A percentile compares a stretch with the other conserved stretches of the same genome.
phyloP scores from a whole-genome alignment of 2,113 vertebrate genomes.

The Elephantulus edwardii region DNA sequence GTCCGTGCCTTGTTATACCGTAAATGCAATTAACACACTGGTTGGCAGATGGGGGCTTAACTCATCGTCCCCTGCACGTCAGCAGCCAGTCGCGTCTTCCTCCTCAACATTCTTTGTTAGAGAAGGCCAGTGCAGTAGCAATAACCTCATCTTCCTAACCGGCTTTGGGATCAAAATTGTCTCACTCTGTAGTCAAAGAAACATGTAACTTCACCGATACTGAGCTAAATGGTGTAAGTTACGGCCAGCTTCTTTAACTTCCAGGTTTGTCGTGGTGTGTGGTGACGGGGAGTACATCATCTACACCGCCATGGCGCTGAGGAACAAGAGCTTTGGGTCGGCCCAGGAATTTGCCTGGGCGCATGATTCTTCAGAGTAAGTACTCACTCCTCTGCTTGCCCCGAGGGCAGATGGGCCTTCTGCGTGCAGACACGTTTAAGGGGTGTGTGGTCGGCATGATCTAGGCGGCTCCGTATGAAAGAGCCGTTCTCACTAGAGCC shows the following conservation, averaged over 20 bases:
- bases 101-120: background rate
- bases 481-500: background rate
- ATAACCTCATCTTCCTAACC: background rate
- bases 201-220: background rate
- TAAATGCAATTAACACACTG: background rate
- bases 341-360: constrained; percentile 99
- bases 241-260: background rate
- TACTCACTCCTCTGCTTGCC: background rate
- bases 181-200: constrained; percentile 25
- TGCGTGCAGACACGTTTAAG: too few relatives aligned
- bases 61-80: background rate
- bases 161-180: constrained; percentile 39
- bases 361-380: constrained; percentile 99
- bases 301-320: constrained; percentile 98
- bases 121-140: background rate
- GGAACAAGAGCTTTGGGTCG: constrained; percentile 99
- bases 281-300: constrained; percentile 99
- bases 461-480: background rate
- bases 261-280: constrained; percentile 96
- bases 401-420: background rate
- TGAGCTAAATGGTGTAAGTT: background rate
- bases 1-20: background rate
- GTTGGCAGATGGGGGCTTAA: background rate
- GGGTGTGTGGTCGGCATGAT: background rate
- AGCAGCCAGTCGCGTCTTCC: background rate